Evolutionary conservation across 2,113 vertebrate species (phyloP).

Genomic region (Corythornis cristatus): DNA sequence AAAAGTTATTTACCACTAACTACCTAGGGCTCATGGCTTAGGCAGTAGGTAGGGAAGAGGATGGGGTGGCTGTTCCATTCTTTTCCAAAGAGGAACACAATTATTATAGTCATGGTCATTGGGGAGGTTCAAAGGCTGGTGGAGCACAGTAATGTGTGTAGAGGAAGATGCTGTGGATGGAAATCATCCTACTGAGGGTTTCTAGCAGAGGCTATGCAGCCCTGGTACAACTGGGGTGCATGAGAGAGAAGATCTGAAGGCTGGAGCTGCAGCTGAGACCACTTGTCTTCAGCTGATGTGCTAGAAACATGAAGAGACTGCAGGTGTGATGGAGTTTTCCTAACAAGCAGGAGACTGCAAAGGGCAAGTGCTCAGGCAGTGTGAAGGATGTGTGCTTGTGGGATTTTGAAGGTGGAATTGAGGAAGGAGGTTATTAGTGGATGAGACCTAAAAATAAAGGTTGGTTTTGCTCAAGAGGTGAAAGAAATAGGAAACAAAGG

Average conservation of each 20-base stretch:
- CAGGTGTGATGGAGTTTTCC: background rate
- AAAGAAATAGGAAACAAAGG: background rate
- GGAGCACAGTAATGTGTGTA: background rate
- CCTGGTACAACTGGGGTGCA: background rate
- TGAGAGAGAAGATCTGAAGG: background rate
- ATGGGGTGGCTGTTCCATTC: background rate
- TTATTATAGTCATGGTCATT: background rate
- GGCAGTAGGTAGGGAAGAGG: background rate
- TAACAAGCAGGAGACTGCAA: background rate
- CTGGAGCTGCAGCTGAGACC: background rate
- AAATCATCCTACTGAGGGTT: background rate
- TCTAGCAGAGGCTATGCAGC: background rate
- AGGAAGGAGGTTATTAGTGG: background rate
- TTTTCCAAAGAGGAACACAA: background rate
- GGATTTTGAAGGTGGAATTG: background rate
- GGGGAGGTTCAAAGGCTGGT: background rate
- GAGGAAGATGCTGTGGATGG: background rate
- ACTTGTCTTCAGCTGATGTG: background rate
- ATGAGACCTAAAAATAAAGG: background rate
- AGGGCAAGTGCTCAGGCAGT: background rate
- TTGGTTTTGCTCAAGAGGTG: background rate
- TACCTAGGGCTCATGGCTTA: background rate
- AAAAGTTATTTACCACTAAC: accelerated
- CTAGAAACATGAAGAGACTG: background rate
- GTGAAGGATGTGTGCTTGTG: background rate